These are phyloP conservation scores for Brachirus orientalis DNA, from an alignment of 2,113 vertebrate genomes.

Conservation along the genomic window DNA sequence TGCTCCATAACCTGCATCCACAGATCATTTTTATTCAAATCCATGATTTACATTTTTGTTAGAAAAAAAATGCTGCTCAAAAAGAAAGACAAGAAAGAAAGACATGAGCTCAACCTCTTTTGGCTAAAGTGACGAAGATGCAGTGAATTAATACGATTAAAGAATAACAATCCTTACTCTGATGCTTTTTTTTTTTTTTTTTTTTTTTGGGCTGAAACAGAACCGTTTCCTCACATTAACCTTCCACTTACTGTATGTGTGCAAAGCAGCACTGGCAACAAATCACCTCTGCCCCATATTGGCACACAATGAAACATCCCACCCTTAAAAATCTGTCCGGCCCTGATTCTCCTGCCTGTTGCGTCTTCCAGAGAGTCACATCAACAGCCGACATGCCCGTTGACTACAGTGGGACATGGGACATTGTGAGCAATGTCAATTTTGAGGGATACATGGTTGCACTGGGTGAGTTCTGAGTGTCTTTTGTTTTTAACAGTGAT, in stretches of 20 bases:
- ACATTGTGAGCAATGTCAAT: conserved; percentile 86
- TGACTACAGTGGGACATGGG: conserved; percentile 89
- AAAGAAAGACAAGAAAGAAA: too few species aligned
- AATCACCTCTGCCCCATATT: conserved; percentile 72
- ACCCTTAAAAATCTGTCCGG: conserved; percentile 5
- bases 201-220: conserved; percentile 18
- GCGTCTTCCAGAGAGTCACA: conserved; percentile 20
- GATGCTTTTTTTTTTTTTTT: not conserved
- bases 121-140: not conserved
- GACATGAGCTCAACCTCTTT: too few species aligned
- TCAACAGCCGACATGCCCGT: conserved; percentile 78
- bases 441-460: conserved; percentile 87
- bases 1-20: too few species aligned
- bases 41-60: too few species aligned
- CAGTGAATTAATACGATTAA: not conserved
- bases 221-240: conserved; percentile 37
- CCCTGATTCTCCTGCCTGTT: not conserved
- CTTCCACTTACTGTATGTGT: conserved; percentile 12
- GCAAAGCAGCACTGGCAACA: conserved; percentile 14
- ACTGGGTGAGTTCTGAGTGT: conserved; percentile 88
- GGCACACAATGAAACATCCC: conserved; percentile 52
- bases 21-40: too few species aligned
- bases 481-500: conserved; percentile 38
- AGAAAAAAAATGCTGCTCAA: too few species aligned
- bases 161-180: not conserved